Evolutionary conservation across 2,113 vertebrate genomes (phyloP).

Genomic region (Sylvia atricapilla): DNA sequence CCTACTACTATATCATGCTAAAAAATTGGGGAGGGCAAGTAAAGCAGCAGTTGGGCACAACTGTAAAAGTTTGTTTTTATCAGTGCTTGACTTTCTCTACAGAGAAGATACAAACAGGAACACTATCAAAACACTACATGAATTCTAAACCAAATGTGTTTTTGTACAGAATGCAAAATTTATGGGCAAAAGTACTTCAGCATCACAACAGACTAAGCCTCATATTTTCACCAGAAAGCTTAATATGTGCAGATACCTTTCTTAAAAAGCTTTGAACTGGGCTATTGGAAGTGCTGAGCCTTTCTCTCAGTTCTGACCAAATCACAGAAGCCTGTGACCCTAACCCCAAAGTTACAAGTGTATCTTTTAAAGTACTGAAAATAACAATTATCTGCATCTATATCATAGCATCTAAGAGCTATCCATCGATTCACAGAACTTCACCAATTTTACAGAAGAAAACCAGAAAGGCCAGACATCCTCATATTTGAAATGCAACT

Average conservation of each 20-base stretch:
- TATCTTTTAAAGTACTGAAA: neutral
- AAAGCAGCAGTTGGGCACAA: neutral
- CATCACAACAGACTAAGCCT: neutral
- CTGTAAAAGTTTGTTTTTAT: neutral
- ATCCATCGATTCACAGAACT: neutral
- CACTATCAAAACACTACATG: neutral
- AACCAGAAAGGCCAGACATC: neutral
- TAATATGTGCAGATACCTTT: neutral
- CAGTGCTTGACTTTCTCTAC: neutral
- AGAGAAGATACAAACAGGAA: neutral
- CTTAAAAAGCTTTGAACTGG: neutral
- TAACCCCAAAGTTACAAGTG: neutral
- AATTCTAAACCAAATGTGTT: neutral
- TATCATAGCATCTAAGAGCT: neutral
- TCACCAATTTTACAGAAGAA: neutral
- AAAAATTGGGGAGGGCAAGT: neutral
- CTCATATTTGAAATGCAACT: neutral
- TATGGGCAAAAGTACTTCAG: neutral
- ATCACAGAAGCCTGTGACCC: neutral
- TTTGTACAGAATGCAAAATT: neutral
- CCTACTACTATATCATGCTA: neutral
- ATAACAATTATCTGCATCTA: neutral
- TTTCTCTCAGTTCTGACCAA: neutral
- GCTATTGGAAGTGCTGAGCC: neutral
- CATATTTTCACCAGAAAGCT: neutral